Evolutionary conservation across 2,888 invertebrate species (phyloP).

Genomic region (Pollenia angustigena): DNA sequence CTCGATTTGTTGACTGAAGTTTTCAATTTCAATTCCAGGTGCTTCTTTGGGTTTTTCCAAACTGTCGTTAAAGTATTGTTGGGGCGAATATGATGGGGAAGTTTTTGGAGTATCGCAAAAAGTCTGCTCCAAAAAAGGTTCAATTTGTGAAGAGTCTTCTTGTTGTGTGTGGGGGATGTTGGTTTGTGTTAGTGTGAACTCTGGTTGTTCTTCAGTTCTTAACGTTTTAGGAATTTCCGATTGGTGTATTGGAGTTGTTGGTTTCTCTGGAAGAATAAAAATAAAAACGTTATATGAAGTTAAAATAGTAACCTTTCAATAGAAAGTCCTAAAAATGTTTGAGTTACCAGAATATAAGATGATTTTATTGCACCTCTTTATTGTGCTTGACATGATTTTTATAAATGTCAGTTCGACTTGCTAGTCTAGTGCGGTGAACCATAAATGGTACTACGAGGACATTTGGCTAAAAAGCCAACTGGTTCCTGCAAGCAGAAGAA

Average conservation of each 20-base stretch:
- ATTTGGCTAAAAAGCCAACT: too few species aligned
- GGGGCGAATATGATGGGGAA: slow-evolving; percentile 2
- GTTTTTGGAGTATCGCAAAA: not conserved
- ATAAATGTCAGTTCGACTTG: too few species aligned
- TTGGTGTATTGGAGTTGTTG: not conserved
- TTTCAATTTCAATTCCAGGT: slow-evolving; percentile 81
- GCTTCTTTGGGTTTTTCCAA: slow-evolving; percentile 80
- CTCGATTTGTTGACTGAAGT: slow-evolving; percentile 81
- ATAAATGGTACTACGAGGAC: too few species aligned
- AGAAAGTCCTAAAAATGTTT: too few species aligned
- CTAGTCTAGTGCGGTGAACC: too few species aligned
- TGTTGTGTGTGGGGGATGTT: not conserved
- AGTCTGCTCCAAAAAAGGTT: not conserved
- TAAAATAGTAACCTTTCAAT: not conserved
- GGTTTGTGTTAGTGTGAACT: not conserved
- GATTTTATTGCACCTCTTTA: too few species aligned
- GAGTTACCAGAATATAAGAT: too few species aligned
- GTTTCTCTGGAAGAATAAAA: slow-evolving; percentile 25
- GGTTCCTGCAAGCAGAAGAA: too few species aligned
- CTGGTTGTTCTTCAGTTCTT: not conserved
- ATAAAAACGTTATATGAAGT: not conserved
- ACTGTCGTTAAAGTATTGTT: slow-evolving; percentile 69
- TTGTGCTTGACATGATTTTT: too few species aligned
- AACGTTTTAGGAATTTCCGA: slow-evolving; percentile 26
- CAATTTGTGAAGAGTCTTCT: not conserved